Percentiles rank a stretch among this genome's conserved stretches.
phyloP scores from a whole-genome alignment of 2,888 invertebrate genomes.

The Platypus cylindrus region DNA sequence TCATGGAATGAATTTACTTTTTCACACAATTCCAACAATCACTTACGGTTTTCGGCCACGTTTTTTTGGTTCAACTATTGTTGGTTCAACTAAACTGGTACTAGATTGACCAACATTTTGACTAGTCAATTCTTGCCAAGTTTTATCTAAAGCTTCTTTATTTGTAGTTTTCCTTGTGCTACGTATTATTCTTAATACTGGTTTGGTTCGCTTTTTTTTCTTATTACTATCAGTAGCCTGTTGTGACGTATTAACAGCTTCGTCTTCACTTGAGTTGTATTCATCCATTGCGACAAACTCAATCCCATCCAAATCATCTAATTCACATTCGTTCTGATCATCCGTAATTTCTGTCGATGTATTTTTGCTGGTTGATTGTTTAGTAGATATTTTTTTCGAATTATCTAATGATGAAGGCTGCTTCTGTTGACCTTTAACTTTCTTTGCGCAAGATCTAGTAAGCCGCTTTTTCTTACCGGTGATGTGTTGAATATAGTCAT shows the following conservation, averaged over 20 bases:
- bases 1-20: neutral
- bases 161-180: conserved; percentile 8
- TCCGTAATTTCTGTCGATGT: too few species aligned
- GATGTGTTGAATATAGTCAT: too few species aligned
- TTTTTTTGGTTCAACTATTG: neutral
- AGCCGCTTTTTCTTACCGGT: too few species aligned
- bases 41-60: conserved; percentile 9
- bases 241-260: neutral
- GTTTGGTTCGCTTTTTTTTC: conserved; percentile 2
- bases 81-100: neutral
- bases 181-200: conserved; percentile 10
- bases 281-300: too few species aligned
- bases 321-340: too few species aligned
- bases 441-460: too few species aligned
- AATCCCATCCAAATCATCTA: too few species aligned
- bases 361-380: too few species aligned
- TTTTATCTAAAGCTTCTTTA: conserved; percentile 10
- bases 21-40: neutral
- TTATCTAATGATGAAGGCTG: too few species aligned
- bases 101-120: neutral
- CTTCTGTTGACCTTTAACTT: too few species aligned
- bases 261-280: neutral
- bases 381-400: too few species aligned
- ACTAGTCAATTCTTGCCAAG: conserved; percentile 10
- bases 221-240: too few species aligned